phyloP scores from a whole-genome alignment of 2,797 vertebrate genomes.

The Lacerta bilineata region DNA sequence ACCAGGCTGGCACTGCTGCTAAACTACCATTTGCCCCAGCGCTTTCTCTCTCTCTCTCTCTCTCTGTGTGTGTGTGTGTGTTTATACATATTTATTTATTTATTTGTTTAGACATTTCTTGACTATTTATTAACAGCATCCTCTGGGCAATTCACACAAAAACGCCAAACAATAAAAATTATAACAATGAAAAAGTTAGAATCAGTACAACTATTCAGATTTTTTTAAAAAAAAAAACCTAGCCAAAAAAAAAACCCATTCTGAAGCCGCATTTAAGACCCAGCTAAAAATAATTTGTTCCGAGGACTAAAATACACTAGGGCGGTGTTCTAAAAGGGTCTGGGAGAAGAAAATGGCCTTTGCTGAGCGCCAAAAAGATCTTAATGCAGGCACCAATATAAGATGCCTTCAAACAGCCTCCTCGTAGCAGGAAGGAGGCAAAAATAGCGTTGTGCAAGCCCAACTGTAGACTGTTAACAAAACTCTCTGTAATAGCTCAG shows the following conservation, averaged over 20 bases:
- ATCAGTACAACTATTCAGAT: neutral
- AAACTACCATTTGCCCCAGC: too few species aligned
- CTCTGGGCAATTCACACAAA: too few species aligned
- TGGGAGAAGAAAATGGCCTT: neutral
- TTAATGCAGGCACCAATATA: neutral
- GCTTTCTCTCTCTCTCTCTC: too few species aligned
- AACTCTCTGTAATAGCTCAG: neutral
- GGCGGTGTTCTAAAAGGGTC: neutral
- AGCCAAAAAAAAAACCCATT: neutral
- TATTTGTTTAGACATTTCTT: too few species aligned
- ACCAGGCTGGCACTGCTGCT: too few species aligned
- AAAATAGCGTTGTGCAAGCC: neutral
- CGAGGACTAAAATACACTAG: neutral
- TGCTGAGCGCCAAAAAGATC: neutral
- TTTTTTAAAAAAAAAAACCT: neutral
- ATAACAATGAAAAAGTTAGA: neutral
- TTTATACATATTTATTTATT: too few species aligned
- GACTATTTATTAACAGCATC: too few species aligned
- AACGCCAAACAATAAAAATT: neutral
- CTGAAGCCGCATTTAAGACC: neutral
- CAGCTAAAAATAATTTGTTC: neutral
- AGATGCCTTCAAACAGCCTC: fast-evolving
- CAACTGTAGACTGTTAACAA: fast-evolving
- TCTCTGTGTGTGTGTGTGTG: too few species aligned
- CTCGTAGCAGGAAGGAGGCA: fast-evolving